Conservation (phyloP, 2,888 invertebrate species). For the Apantesis nais region DNA sequence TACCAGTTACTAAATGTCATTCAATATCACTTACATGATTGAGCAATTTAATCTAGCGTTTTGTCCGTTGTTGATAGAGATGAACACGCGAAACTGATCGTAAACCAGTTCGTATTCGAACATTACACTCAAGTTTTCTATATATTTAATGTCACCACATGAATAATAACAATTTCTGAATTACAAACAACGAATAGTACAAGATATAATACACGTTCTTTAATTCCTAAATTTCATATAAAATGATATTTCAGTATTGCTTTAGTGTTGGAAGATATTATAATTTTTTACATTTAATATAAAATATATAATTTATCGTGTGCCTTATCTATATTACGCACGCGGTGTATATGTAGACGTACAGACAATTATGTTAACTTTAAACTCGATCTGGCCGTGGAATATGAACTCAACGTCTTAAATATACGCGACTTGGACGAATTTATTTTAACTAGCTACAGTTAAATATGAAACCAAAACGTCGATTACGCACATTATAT, state of each 20-base stretch:
- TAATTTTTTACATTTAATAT: conserved; percentile 46
- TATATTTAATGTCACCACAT: conserved; percentile 40
- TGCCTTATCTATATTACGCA: conserved; percentile 23
- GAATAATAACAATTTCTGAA: conserved; percentile 38
- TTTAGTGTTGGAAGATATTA: conserved; percentile 70
- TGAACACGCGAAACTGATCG: conserved; percentile 18
- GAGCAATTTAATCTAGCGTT: conserved; percentile 44
- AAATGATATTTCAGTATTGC: conserved; percentile 78
- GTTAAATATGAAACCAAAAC: conserved; percentile 17
- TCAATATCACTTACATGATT: conserved; percentile 28
- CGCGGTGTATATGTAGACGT: conserved; percentile 1
- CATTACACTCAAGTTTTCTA: conserved; percentile 19
- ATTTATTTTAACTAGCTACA: conserved; percentile 10
- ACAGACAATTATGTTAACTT: conserved; percentile 17
- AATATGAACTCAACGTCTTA: conserved; percentile 46
- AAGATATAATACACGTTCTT: conserved; percentile 41
- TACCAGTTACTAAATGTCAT: conserved; percentile 3
- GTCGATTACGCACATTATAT: conserved; percentile 24
- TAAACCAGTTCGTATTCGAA: conserved; percentile 13
- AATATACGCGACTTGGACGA: conserved; percentile 22
- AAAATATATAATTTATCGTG: conserved; percentile 39
- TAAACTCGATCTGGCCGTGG: conserved; percentile 51
- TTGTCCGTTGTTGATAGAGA: conserved; percentile 13
- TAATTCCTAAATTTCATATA: conserved; percentile 55
- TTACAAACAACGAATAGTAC: conserved; percentile 34